phyloP scores from a whole-genome alignment of 2,888 invertebrate genomes.

The Maniola hyperantus region DNA sequence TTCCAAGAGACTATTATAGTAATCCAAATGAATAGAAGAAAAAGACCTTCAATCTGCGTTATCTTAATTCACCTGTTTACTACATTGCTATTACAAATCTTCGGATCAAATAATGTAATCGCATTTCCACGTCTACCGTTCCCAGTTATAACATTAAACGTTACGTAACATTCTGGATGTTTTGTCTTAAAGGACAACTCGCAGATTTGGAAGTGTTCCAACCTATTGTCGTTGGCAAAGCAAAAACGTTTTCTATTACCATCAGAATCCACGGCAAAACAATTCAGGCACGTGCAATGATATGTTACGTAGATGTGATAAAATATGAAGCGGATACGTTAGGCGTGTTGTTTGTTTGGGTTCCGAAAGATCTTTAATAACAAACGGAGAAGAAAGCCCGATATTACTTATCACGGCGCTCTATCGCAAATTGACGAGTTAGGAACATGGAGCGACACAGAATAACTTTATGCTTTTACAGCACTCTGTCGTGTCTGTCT shows the following conservation, averaged over 20 bases:
- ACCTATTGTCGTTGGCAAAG: constrained; percentile 36
- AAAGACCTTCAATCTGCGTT: background rate
- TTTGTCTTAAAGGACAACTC: constrained; percentile 36
- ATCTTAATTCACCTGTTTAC: constrained; percentile 21
- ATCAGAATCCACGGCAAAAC: constrained; percentile 37
- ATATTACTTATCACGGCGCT: too few species aligned
- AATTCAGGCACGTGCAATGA: constrained; percentile 31
- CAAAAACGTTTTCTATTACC: constrained; percentile 38
- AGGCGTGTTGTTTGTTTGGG: background rate
- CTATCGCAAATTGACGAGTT: too few species aligned
- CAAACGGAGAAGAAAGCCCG: background rate
- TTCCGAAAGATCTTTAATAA: background rate
- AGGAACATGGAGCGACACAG: too few species aligned
- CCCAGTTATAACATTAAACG: constrained; percentile 16
- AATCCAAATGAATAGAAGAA: too few species aligned
- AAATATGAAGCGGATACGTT: constrained; percentile 1
- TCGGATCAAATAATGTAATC: constrained; percentile 6
- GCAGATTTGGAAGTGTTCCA: constrained; percentile 37
- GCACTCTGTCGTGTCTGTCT: too few species aligned
- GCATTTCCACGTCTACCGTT: constrained; percentile 5
- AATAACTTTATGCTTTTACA: too few species aligned
- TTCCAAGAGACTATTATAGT: too few species aligned
- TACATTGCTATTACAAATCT: constrained; percentile 5
- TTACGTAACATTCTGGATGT: constrained; percentile 30
- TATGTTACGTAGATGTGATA: constrained; percentile 20